These are phyloP conservation scores for Ophthalmolycus amberensis DNA, from an alignment of 2,113 vertebrate species.

Conservation along the genomic window DNA sequence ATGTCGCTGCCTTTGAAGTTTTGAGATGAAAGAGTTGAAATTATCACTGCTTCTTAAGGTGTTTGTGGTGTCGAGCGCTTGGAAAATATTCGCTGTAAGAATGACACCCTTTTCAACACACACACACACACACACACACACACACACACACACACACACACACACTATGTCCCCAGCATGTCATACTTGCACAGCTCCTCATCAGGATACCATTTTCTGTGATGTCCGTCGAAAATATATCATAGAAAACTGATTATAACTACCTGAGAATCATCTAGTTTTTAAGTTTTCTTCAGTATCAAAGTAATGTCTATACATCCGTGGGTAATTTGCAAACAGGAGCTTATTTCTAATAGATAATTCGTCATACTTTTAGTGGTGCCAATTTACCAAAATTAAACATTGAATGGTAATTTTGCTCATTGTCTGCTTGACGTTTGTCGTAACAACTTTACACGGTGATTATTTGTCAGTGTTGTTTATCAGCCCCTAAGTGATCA, in stretches of 20 bases:
- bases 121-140: background rate
- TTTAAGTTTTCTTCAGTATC: background rate
- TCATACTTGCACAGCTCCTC: background rate
- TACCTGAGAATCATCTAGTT: background rate
- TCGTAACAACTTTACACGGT: background rate
- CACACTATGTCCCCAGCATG: background rate
- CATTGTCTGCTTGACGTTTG: background rate
- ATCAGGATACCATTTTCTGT: background rate
- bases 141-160: too few species aligned
- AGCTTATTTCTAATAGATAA: background rate
- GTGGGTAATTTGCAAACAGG: too few species aligned
- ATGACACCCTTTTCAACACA: background rate
- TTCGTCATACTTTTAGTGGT: background rate
- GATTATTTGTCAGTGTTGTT: background rate
- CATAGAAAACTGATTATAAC: background rate
- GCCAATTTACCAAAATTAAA: background rate
- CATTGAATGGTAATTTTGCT: background rate
- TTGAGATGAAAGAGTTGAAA: slow-evolving; percentile 8
- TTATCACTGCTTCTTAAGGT: background rate
- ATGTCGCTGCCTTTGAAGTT: slow-evolving; percentile 15
- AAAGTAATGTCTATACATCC: background rate
- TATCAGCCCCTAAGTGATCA: background rate
- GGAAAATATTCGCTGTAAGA: background rate
- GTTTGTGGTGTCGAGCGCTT: background rate
- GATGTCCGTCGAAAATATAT: background rate